Base-by-base conservation (phyloP, 2,888 invertebrate genomes). In the Cataglyphis rosenhaueri region DNA sequence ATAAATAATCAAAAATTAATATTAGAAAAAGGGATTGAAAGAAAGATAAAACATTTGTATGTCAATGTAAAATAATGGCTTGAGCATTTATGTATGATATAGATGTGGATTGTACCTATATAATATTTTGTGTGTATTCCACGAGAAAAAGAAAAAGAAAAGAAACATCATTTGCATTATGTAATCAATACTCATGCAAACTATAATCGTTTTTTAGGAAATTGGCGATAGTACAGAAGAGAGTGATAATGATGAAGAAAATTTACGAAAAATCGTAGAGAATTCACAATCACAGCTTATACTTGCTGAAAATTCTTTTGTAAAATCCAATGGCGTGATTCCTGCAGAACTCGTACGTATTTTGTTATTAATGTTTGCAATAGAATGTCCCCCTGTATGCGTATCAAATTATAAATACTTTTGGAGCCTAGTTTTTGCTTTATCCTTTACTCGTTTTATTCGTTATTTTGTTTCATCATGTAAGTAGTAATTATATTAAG, bases 241-340 rank as follows among this genome's bases (percentile, higher is more conserved):
- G 73, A 96, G 97, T 70, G 97, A 97, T 91, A 97, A 97, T 79
- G 97, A 97, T 91, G 94, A 95, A 52, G 97, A 97, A 87, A 96
- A 96, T 86, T 95, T 96, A 55, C 95, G 96, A 70, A 95, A 96
- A 90, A 94, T 97, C 52, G 94, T 97, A 73, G 95, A 96, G 66
- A 96, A 96, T 83, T 97, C 97, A 35, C 95, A 95, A 87, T 95
- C 95, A 83, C 96, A 97, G 93, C 94, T 97, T 87, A 95, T 95
- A 76, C 95, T 96, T 79, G 96, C 96, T 0, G 96, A 97, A 94
- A 95, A 95, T 85, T 93, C 95, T 91, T 95, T 96, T 93, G 95
- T 95, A 81, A 95, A 91, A 82, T 82, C 87, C 65, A 88, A 89
- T 81, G 91, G 88, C 83, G 75, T 88, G 44, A 84, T 91, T 75